These are phyloP conservation scores for Genyomyrus donnyi DNA, from an alignment of 2,113 vertebrate species.

Conservation along the genomic window DNA sequence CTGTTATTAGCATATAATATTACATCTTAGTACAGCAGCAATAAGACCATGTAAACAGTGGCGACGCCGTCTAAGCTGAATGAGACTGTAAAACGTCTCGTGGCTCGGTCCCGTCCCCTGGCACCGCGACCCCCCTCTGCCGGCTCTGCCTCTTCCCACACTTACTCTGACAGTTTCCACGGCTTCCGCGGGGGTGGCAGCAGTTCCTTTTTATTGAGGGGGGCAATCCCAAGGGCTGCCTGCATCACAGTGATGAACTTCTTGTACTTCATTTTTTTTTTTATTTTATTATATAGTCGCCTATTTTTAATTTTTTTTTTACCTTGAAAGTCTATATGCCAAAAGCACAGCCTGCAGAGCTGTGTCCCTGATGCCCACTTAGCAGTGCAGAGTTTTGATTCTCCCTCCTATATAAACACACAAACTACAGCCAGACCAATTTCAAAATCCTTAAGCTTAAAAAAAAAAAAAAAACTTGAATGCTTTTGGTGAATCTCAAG, in stretches of 20 bases:
- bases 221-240: constrained; percentile 76
- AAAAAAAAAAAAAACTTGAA: constrained; percentile 28
- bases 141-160: constrained; percentile 20
- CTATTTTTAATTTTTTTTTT: not conserved
- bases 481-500: constrained; percentile 45
- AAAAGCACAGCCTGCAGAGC: not conserved
- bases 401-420: not conserved
- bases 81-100: not conserved
- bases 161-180: constrained; percentile 77
- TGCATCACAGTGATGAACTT: constrained; percentile 82
- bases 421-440: constrained; percentile 21
- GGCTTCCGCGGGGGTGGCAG: constrained; percentile 76
- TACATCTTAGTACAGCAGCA: not conserved
- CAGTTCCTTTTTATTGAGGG: constrained; percentile 82
- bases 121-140: not conserved
- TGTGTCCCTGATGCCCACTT: constrained; percentile 9
- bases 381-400: not conserved
- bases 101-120: not conserved
- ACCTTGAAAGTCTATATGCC: not conserved
- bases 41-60: not conserved
- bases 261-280: constrained; percentile 75
- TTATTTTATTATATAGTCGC: not conserved
- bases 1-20: not conserved
- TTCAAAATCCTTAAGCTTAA: not conserved
- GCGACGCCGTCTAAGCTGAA: not conserved